Percentiles rank a stretch among this genome's conserved stretches.
phyloP scores from a whole-genome alignment of 2,888 invertebrate genomes.

The Lycophotia porphyrea region DNA sequence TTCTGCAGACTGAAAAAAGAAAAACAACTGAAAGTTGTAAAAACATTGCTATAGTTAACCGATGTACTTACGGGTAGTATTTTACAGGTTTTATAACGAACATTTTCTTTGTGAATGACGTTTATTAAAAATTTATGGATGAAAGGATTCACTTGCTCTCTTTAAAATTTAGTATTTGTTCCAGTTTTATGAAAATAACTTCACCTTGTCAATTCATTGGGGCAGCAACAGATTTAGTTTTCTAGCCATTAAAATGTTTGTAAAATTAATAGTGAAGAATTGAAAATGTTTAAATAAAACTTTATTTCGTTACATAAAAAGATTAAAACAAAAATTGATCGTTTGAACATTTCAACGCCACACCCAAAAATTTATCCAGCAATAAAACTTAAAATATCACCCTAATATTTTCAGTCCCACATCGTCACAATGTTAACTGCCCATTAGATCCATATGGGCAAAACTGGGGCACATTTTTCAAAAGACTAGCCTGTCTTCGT shows the following conservation, averaged over 20 bases:
- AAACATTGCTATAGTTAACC: constrained; percentile 14
- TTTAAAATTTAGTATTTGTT: neutral
- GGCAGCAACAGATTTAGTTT: neutral
- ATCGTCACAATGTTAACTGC: constrained; percentile 45
- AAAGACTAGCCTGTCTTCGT: constrained; percentile 18
- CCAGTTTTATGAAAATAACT: no score
- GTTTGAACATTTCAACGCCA: neutral
- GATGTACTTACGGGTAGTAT: neutral
- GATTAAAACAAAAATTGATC: neutral
- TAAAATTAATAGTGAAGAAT: neutral
- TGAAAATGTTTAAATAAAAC: neutral
- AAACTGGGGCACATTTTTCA: constrained; percentile 43
- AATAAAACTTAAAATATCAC: constrained; percentile 22
- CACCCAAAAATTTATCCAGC: neutral
- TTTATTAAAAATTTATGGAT: constrained; percentile 30
- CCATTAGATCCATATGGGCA: constrained; percentile 41
- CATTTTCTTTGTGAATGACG: neutral
- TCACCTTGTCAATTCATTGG: neutral
- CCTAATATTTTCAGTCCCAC: constrained; percentile 28
- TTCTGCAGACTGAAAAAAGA: constrained; percentile 38
- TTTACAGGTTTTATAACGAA: constrained; percentile 3
- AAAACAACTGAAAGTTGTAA: constrained; percentile 54
- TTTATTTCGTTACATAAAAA: neutral
- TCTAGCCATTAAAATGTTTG: neutral
- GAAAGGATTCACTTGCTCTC: neutral